Base-by-base conservation (phyloP, 2,797 vertebrate species). In the Chloroceryle inda region DNA sequence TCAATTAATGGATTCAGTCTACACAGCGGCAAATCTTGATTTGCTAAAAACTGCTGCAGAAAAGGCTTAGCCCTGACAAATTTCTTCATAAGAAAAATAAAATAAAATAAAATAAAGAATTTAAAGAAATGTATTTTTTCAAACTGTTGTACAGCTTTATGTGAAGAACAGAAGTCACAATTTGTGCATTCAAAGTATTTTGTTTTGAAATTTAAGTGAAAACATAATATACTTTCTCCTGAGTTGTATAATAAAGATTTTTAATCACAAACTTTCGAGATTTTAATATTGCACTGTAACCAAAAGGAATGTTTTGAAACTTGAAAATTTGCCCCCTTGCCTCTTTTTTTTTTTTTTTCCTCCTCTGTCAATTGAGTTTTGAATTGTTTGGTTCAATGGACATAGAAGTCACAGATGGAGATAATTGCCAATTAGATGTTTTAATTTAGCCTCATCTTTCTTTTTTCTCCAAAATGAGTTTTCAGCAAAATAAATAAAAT, bases 401-500 rank as follows among this genome's bases (percentile, higher is more conserved):
- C 59, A 55, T 6, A 53, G 15, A 78, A 86, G 23, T n/a, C 68
- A 78, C n/a, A 82, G 10, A 8, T 23, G 16, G 8, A 77, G 14
- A 78, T 29, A 42, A 40, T 5, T 27, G 16, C 31, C 35, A 73
- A 11, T 47, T 17, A 7, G 16, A 22, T 78, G 45, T 50, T 93
- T 68, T 0, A 0, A 68, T 16, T 22, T 13, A 7, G 23, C 8
- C 2, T 38, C n/a, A 24, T 35, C 16, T 84, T 80, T 37, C 37
- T 81, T 49, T 45, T 53, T 56, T 53, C 76, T 81, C 13, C 62
- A 69, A 81, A 88, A 88, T 2, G 3, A 52, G 13, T 35, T 82
- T 92, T 84, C 61, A 78, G 27, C 15, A 81, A 88, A 83, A 85
- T 29, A 56, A 80, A 67, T 31, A 63, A 69, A 47, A 71, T 79